A percentile compares a stretch with the other conserved stretches of the same genome.
These are phyloP conservation scores for Tetragonula clypearis DNA, from an alignment of 1,140 invertebrate genomes.

Conservation along the genomic window DNA sequence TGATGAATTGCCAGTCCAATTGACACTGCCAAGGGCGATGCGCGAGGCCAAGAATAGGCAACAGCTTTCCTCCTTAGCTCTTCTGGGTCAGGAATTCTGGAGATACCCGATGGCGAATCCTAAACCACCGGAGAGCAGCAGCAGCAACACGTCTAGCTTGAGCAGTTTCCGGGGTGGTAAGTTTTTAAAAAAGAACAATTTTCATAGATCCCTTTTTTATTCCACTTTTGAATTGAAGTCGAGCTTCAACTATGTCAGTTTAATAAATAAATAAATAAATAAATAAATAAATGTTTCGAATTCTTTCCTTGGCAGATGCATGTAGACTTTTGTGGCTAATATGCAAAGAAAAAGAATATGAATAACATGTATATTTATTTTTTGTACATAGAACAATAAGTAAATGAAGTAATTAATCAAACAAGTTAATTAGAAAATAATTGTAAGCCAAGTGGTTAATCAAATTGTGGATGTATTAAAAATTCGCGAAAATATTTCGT, in stretches of 20 bases:
- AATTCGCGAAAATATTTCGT: no score
- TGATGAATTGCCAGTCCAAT: conserved; percentile 96
- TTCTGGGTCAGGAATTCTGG: conserved; percentile 97
- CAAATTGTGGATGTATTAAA: no score
- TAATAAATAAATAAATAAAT: no score
- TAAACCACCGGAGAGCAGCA: conserved; percentile 80
- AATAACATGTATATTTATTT: no score
- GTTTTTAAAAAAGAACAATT: neutral
- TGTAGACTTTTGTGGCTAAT: neutral
- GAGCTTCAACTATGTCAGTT: no score
- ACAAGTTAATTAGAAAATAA: no score
- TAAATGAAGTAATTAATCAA: no score
- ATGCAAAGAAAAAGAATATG: no score
- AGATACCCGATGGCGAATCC: conserved; percentile 91
- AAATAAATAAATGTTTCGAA: no score
- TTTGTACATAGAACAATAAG: no score
- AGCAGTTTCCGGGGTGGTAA: conserved; percentile 79
- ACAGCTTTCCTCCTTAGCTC: conserved; percentile 93
- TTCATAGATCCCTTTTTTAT: neutral
- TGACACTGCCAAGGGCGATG: conserved; percentile 91
- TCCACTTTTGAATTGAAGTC: neutral
- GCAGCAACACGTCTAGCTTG: conserved; percentile 80
- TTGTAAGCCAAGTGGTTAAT: no score
- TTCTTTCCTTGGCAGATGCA: no score
- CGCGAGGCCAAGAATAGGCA: conserved; percentile 93